Base-by-base conservation (phyloP, 2,113 vertebrate genomes). In the Tyrannus savana region DNA sequence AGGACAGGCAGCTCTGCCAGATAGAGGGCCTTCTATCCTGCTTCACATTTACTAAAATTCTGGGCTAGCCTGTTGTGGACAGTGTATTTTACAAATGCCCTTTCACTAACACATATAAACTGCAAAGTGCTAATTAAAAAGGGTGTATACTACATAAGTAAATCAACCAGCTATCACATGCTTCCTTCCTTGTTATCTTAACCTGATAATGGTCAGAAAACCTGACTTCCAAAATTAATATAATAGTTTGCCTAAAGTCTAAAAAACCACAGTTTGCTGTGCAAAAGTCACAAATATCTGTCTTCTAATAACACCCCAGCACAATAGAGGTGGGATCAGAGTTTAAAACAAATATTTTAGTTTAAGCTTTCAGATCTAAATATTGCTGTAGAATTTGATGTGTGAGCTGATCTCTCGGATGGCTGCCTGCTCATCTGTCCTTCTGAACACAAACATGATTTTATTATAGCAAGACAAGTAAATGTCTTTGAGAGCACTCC, bases 1-100 rank as follows among this genome's bases (percentile, higher is more conserved):
- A 97, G 93, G 95, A 93, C 62, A 96, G 94, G 90, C 92, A 93
- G 83, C 55, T 84, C 84, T 96, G 92, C 84, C 64, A 53, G 35
- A 37, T 37, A 37, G 74, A 89, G 79, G 83, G 76, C 71, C 86
- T 96, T 85, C 84, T 88, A 94, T 90, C 52, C 39, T 52, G 90
- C 64, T 80, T 72, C 77, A 76, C 72, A 90, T 90, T 84, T 80
- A 81, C 85, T 72, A 35, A 92, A 90, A 83, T 67, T 87, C 58
- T 77, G 37, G 81, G 37, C 72, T 60, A 89, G 58, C 21, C 56
- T 76, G 37, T 67, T 87, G 82, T 35, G 49, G 90, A 89, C 86
- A 90, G 85, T 41, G 44, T 87, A 84, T 86, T 96, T 95, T 90
- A 93, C 35, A 76, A 90, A 92, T 19, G 60, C n/a, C 33, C 4